Base-by-base conservation (phyloP, 2,888 invertebrate genomes). In the Macrophya annulata region DNA sequence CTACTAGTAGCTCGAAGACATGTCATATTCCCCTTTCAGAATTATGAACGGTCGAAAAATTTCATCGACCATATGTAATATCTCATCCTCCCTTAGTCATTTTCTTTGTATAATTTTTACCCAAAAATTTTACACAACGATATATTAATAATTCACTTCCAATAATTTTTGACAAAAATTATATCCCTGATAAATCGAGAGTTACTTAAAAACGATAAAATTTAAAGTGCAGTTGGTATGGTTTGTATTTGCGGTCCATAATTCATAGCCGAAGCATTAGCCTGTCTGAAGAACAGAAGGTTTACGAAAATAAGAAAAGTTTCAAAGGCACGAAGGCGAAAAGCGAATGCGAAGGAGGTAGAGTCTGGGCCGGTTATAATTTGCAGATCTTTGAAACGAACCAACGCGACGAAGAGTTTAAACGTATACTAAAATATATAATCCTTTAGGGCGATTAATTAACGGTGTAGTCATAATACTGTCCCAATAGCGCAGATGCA, bases 381-480 rank as follows among this genome's bases (percentile, higher is more conserved):
- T 81, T 51, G 43, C 59, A 81, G 31, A 31, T 81, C 62, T 81
- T 81, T 81, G 83, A 81, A 81, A 81, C 15, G 51, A 81, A 81
- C 51, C 12, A 43, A 15, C 40, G 62, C 43, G 17, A 15, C 81
- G 31, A 25, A 45, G 48, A 43, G 59, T 40, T 25, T n/a, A 37
- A 71, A 10, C 21, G 65, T 59, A 31, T 31, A 62, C 81, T 81
- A 40, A 71, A 71, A 83, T 45, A 84, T 86, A 88, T 91, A 92
- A 92, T 92, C 91, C 91, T 40, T n/a, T 8, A 10, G 21, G 82
- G 86, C 87, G 91, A 92, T 92, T 91, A 91, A 92, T 92, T 92
- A 91, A 88, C 87, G 86, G 87, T 89, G 90, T 91, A 92, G 92
- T 92, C 91, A 92, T 92, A 92, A 92, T 92, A 92, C 87, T 88